Base-by-base conservation (phyloP, 2,888 invertebrate species). In the Cacoxenus indagator region DNA sequence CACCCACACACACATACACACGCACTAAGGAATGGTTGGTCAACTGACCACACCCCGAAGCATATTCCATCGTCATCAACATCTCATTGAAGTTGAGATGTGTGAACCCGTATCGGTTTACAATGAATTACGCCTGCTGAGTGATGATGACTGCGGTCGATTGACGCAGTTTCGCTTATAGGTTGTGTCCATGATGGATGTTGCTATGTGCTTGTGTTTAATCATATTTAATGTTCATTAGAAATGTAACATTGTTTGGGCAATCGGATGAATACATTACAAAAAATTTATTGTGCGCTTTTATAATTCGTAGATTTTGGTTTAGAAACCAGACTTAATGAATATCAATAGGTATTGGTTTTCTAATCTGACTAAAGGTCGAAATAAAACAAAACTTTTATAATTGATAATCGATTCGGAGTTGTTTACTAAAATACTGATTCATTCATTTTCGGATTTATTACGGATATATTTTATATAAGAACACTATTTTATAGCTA, bases 71-170 rank as follows among this genome's bases (percentile, higher is more conserved):
- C 5, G 37, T 37, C 37, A 45, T 24, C 54, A 51, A 14, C 65
- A 51, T 54, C 61, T 62, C 48, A n/a, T 24, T 67, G 46, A 31
- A 46, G 22, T 27, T 64, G 48, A 46, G 19, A 59, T 72, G 64
- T 72, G 69, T 54, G 72, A 62, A 65, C 65, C 64, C 68, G 69
- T 78, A 78, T 78, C 78, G 76, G 70, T 73, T 78, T 78, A 78
- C 80, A 78, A 78, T 78, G 79, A 79, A 79, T 76, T 75, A 76
- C 80, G 75, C 75, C 75, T 78, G n/a, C n/a, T n/a, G 80, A 78
- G 68, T 78, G 78, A 76, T 78, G 78, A 77, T 48, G 48, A n/a
- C n/a, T 48, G 19, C 48, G 14, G 19, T n/a, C 6, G 11, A 27
- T 24, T 48, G 48, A 24, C 17, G 24, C n/a, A 26, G n/a, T 57